Base-by-base conservation (phyloP, 2,888 invertebrate species). In the Noctua comes region DNA sequence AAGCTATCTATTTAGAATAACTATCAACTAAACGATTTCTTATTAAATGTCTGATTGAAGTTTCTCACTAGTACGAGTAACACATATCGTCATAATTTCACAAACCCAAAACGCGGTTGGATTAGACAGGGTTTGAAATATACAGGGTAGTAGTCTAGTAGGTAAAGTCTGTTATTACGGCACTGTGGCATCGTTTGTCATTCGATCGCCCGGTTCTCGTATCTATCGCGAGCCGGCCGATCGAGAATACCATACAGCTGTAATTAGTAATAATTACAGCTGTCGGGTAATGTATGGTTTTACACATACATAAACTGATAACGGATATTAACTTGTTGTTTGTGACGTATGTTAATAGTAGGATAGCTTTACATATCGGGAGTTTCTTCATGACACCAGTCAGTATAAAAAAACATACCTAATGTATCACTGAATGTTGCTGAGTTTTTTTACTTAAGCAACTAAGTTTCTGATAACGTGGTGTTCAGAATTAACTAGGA, bases 101-200 rank as follows among this genome's bases (percentile, higher is more conserved):
- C 66, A 66, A 43, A 16, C 36, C 43, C 43, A 43, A 64, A 21
- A 65, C 65, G 13, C n/a, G 13, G 13, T 40, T 18, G 3, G 11
- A n/a, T 3, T 36, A 46, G 2, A 46, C 16, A 27, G 65, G 36
- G 54, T 73, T 36, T 72, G 10, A 24, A 46, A 46, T 59, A 57
- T n/a, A 64, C 21, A 36, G 57, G 24, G 4, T 48, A 2, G 7
- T 16, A 40, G 27, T 40, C 21, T 10, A 24, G 43, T 21, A 16
- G 16, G 40, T 7, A 64, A 57, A 64, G 59, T 46, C 68, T 73
- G 51, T 80, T 71, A 85, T 86, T 76, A 85, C 54, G 48, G 6
- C 36, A 51, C 51, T 59, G 48, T 65, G 31, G 16, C 68, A 71
- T 79, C 75, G 66, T 86, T 85, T 80, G 86, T 80, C 77, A 85